Evolutionary conservation across 2,113 vertebrate genomes (phyloP).

Genomic region (Mastomys natalensis): DNA sequence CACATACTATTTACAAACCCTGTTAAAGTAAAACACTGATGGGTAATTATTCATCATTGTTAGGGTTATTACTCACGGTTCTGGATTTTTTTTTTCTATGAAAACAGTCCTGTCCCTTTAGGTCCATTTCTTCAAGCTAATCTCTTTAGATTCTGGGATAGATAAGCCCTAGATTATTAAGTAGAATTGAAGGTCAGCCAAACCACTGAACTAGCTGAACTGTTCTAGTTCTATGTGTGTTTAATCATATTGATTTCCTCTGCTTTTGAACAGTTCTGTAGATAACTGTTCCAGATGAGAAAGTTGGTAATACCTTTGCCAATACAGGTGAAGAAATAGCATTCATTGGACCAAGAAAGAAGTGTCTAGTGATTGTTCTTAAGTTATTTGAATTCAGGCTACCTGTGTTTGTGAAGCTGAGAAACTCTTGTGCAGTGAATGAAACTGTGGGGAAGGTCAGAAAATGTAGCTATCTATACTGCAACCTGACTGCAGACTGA

Average conservation of each 20-base stretch:
- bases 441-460: neutral
- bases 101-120: neutral
- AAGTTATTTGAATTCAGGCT: neutral
- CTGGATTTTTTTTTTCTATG: neutral
- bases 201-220: neutral
- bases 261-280: neutral
- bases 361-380: neutral
- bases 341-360: neutral
- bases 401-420: neutral
- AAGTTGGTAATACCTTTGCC: conserved; percentile 41
- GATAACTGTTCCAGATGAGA: neutral
- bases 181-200: conserved; percentile 32
- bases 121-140: neutral
- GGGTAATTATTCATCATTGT: conserved; percentile 61
- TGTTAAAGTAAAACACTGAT: conserved; percentile 43
- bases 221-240: neutral
- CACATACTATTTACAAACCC: conserved; percentile 55
- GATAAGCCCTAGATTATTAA: neutral
- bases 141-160: neutral
- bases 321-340: neutral
- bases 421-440: neutral
- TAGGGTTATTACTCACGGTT: neutral
- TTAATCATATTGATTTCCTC: conserved; percentile 7
- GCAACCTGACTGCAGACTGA: neutral
- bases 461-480: neutral